Percentiles rank a stretch among this genome's conserved stretches.
These are phyloP conservation scores for Pyralis farinalis DNA, from an alignment of 2,888 invertebrate genomes.

Conservation along the genomic window DNA sequence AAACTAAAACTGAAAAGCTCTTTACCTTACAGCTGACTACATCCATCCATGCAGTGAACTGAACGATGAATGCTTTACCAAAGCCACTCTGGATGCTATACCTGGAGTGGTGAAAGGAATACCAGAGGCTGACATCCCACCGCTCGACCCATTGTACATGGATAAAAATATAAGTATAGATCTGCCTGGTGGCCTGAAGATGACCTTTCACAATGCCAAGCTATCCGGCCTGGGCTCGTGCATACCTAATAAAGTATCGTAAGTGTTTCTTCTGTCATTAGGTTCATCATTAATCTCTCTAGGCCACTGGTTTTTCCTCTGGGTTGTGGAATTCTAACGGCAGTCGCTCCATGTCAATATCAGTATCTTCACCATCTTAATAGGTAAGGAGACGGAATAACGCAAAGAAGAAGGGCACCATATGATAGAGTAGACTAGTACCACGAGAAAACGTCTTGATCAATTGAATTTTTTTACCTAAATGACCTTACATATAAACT, in stretches of 20 bases:
- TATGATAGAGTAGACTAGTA: too few relatives aligned
- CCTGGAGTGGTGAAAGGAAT: slow-evolving; percentile 69
- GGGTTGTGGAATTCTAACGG: too few relatives aligned
- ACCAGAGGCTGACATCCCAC: slow-evolving; percentile 63
- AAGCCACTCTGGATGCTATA: slow-evolving; percentile 64
- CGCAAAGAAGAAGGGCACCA: too few relatives aligned
- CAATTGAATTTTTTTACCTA: too few relatives aligned
- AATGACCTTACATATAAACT: too few relatives aligned
- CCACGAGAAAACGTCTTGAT: too few relatives aligned
- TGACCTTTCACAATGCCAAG: slow-evolving; percentile 72
- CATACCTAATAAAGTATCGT: slow-evolving; percentile 69
- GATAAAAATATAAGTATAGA: slow-evolving; percentile 66
- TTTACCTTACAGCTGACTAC: slow-evolving; percentile 53
- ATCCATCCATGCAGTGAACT: slow-evolving; percentile 66
- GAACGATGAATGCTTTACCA: slow-evolving; percentile 69
- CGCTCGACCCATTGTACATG: slow-evolving; percentile 58
- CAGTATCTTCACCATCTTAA: too few relatives aligned
- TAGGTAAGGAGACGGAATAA: too few relatives aligned
- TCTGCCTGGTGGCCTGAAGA: slow-evolving; percentile 64
- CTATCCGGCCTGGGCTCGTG: slow-evolving; percentile 60
- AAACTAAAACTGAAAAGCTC: too few relatives aligned
- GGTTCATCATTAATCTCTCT: too few relatives aligned
- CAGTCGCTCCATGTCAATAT: too few relatives aligned
- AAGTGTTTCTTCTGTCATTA: slow-evolving; percentile 32
- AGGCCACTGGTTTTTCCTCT: too few relatives aligned